A percentile compares a stretch with the other conserved stretches of the same genome.
Evolutionary conservation across 2,888 invertebrate species (phyloP).

Genomic region (Cinara cedri): DNA sequence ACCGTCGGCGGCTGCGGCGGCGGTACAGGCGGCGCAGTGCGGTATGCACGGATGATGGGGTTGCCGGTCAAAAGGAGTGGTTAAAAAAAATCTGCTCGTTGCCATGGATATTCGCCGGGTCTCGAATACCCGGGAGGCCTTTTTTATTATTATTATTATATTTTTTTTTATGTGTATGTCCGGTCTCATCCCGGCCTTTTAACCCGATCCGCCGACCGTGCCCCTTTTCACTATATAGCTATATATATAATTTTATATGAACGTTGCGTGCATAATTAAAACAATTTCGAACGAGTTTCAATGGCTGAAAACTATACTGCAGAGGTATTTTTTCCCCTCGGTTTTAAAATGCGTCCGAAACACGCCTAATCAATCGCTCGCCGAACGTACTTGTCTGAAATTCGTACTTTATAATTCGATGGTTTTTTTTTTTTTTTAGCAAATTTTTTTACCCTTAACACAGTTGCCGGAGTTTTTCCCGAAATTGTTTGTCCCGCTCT

Average conservation of each 20-base stretch:
- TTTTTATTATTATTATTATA: conserved; percentile 12
- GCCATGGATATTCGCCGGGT: conserved; percentile 53
- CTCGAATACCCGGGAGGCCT: conserved; percentile 43
- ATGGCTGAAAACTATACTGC: conserved; percentile 42
- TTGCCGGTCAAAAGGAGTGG: conserved; percentile 53
- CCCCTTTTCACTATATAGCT: not conserved
- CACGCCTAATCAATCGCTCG: conserved; percentile 49
- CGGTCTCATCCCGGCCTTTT: conserved; percentile 51
- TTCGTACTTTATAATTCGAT: conserved; percentile 24
- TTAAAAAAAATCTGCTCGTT: conserved; percentile 54
- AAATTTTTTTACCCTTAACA: not conserved
- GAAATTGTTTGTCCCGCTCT: not conserved
- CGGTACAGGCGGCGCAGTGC: not conserved
- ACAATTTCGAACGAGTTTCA: conserved; percentile 37
- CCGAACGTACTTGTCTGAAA: conserved; percentile 23
- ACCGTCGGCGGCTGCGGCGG: conserved; percentile 1
- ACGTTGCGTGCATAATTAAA: conserved; percentile 32
- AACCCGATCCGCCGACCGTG: conserved; percentile 20
- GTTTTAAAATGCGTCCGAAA: conserved; percentile 10
- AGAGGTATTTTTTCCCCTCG: not conserved
- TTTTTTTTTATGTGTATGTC: conserved; percentile 4
- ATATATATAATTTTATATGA: not conserved
- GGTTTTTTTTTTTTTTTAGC: not conserved
- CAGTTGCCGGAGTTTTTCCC: not conserved
- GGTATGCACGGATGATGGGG: not conserved